Conservation (phyloP, 2,888 invertebrate species). For the Cylindroiulus punctatus region DNA sequence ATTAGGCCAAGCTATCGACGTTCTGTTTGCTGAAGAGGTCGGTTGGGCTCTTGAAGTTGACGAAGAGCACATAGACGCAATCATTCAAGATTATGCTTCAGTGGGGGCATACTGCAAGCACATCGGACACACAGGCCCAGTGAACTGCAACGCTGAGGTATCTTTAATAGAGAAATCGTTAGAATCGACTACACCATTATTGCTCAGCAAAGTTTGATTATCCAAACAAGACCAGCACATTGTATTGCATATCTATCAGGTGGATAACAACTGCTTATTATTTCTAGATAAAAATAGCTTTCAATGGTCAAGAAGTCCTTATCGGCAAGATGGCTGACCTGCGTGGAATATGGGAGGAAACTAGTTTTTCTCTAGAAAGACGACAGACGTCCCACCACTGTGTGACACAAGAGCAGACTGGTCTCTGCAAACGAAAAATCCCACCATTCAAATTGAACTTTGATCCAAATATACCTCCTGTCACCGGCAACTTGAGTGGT, state of each 20-base stretch:
- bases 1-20: slow-evolving; percentile 69
- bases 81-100: slow-evolving; percentile 73
- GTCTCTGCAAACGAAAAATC: slow-evolving; percentile 74
- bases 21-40: slow-evolving; percentile 85
- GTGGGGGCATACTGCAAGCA: slow-evolving; percentile 73
- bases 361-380: slow-evolving; percentile 88
- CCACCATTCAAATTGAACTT: slow-evolving; percentile 80
- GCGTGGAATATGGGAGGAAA: slow-evolving; percentile 93
- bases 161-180: slow-evolving; percentile 57
- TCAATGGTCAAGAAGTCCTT: slow-evolving; percentile 73
- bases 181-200: no score
- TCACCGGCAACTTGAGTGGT: slow-evolving; percentile 57
- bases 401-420: slow-evolving; percentile 80
- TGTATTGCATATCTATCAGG: background rate
- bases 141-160: slow-evolving; percentile 75
- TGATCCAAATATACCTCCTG: slow-evolving; percentile 63
- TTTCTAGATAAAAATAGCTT: slow-evolving; percentile 69
- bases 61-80: slow-evolving; percentile 70
- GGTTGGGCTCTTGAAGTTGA: slow-evolving; percentile 85
- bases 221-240: background rate
- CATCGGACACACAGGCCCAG: slow-evolving; percentile 75
- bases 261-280: slow-evolving; percentile 44
- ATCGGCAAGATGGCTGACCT: slow-evolving; percentile 74
- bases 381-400: slow-evolving; percentile 84
- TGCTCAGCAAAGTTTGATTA: background rate